Conservation (phyloP, 2,888 invertebrate genomes). For the Hetaerina titia region DNA sequence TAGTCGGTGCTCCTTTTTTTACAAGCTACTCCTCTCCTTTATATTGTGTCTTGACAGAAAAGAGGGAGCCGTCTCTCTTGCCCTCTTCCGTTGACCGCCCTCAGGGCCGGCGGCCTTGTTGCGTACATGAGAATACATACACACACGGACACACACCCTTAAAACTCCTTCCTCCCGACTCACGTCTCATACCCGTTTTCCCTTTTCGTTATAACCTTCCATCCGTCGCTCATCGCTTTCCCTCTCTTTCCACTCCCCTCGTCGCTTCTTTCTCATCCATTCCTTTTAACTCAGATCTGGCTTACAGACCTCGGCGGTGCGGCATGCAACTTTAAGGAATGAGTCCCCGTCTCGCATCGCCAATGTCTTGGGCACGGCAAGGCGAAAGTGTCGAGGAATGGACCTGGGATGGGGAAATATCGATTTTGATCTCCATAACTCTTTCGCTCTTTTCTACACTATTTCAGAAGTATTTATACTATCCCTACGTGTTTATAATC, state of each 20-base stretch:
- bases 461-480: not conserved
- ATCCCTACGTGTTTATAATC: not conserved
- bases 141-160: not conserved
- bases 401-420: too few species aligned
- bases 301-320: too few species aligned
- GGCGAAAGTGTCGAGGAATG: too few species aligned
- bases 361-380: not conserved
- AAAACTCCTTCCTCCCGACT: not conserved
- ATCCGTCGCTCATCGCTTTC: not conserved
- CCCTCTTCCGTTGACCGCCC: not conserved
- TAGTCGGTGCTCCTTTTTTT: not conserved
- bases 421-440: too few species aligned
- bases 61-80: not conserved
- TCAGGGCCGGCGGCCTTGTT: not conserved
- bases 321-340: too few species aligned
- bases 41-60: not conserved
- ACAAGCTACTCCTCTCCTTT: not conserved
- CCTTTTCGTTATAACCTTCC: not conserved
- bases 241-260: not conserved
- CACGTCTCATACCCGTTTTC: not conserved
- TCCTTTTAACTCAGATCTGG: too few species aligned
- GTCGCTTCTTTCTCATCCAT: too few species aligned
- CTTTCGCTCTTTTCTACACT: too few species aligned
- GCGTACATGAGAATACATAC: too few species aligned
- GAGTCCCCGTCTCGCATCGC: not conserved